A percentile compares a stretch with the other conserved stretches of the same genome.
Evolutionary conservation across 1,140 invertebrate genomes (phyloP).

Genomic region (Cydia splendana): DNA sequence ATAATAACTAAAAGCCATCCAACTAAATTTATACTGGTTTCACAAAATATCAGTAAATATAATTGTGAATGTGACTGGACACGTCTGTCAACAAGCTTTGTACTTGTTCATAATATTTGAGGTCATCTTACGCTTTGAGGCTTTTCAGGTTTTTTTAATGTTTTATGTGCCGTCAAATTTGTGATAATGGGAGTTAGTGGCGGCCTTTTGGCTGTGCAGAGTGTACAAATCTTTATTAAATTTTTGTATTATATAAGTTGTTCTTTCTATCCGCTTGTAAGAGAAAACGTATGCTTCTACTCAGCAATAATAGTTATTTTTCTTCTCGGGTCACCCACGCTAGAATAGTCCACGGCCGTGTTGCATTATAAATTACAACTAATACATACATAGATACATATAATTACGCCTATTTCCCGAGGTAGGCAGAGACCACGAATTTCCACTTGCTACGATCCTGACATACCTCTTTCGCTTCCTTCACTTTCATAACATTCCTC

Average conservation of each 20-base stretch:
- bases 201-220: not conserved
- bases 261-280: not conserved
- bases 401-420: no score
- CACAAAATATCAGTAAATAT: not conserved
- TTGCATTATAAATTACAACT: no score
- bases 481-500: no score
- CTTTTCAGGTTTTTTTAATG: conserved; percentile 6
- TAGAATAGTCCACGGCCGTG: no score
- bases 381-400: no score
- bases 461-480: no score
- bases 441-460: no score
- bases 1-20: not conserved
- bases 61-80: not conserved
- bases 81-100: conserved; percentile 3
- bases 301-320: no score
- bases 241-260: not conserved
- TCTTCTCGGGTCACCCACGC: no score
- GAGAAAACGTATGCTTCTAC: no score
- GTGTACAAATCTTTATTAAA: not conserved
- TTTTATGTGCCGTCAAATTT: conserved; percentile 11
- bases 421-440: no score
- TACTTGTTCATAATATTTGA: conserved; percentile 17
- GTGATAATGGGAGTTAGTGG: conserved; percentile 8
- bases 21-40: not conserved
- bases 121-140: conserved; percentile 10